Percentiles rank a stretch among this genome's conserved stretches.
Conservation (phyloP, 2,797 vertebrate species). For the Enteromius paludinosus region DNA sequence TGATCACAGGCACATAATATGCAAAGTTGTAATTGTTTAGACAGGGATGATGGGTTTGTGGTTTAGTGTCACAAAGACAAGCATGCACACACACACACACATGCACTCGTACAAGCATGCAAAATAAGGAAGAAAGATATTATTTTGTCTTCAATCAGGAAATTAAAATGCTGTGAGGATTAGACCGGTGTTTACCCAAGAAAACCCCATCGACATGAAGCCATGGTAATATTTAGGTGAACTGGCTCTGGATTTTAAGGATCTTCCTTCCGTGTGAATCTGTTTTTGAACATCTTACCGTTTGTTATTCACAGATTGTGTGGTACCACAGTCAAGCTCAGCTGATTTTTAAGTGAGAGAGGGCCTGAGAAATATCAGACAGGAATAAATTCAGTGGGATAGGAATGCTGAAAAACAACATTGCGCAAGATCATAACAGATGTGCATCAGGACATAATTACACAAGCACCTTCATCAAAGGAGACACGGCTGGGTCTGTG, state of each 20-base stretch:
- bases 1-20: constrained; percentile 6
- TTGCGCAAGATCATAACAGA: not conserved
- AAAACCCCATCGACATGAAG: not conserved
- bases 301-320: not conserved
- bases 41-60: not conserved
- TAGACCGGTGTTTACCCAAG: not conserved
- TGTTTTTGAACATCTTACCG: not conserved
- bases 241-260: not conserved
- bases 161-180: not conserved
- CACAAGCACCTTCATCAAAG: not conserved
- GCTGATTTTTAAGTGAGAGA: not conserved
- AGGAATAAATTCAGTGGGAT: not conserved
- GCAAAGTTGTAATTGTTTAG: not conserved
- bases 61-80: not conserved
- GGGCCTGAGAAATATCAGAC: constrained; percentile 7
- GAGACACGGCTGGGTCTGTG: not conserved
- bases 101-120: not conserved
- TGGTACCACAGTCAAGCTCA: not conserved
- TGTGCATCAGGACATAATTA: constrained; percentile 2
- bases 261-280: not conserved
- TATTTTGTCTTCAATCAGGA: not conserved
- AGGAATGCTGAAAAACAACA: constrained; percentile 28
- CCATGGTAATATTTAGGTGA: not conserved
- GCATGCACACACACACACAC: not conserved
- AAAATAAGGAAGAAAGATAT: constrained; percentile 9